Percentiles rank a stretch among this genome's conserved stretches.
Conservation (phyloP, 2,888 invertebrate species). For the Cerceris ruficornis region DNA sequence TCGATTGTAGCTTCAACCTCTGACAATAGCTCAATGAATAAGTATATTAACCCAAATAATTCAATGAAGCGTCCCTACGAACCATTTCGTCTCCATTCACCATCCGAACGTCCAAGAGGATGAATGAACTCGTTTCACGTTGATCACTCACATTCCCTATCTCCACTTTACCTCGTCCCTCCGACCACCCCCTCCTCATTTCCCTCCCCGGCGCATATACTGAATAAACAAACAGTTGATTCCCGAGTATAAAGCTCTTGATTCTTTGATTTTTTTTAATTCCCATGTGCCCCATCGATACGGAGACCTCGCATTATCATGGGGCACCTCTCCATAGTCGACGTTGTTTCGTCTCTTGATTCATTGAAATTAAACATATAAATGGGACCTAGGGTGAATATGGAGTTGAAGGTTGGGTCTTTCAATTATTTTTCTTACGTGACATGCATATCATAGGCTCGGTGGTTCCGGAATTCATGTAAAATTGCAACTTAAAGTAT, state of each 20-base stretch:
- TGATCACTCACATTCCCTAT: slow-evolving; percentile 63
- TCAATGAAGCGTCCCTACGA: slow-evolving; percentile 43
- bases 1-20: slow-evolving; percentile 17
- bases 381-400: no score
- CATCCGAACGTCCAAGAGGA: slow-evolving; percentile 49
- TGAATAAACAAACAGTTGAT: slow-evolving; percentile 66
- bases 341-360: slow-evolving; percentile 5
- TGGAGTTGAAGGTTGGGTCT: no score
- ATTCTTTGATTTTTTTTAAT: slow-evolving; percentile 43
- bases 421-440: no score
- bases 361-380: slow-evolving; percentile 2
- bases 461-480: no score
- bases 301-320: slow-evolving; percentile 1
- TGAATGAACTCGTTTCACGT: slow-evolving; percentile 71
- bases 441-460: no score
- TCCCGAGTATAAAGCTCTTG: slow-evolving; percentile 55
- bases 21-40: slow-evolving; percentile 42
- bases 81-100: slow-evolving; percentile 63
- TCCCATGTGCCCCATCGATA: slow-evolving; percentile 20
- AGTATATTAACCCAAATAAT: slow-evolving; percentile 27
- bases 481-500: no score
- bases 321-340: slow-evolving; percentile 8
- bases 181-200: neutral
- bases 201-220: slow-evolving; percentile 15
- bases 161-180: slow-evolving; percentile 26